A percentile compares a stretch with the other conserved stretches of the same genome.
Conservation (phyloP, 2,113 vertebrate species). For the Coreoperca whiteheadi region DNA sequence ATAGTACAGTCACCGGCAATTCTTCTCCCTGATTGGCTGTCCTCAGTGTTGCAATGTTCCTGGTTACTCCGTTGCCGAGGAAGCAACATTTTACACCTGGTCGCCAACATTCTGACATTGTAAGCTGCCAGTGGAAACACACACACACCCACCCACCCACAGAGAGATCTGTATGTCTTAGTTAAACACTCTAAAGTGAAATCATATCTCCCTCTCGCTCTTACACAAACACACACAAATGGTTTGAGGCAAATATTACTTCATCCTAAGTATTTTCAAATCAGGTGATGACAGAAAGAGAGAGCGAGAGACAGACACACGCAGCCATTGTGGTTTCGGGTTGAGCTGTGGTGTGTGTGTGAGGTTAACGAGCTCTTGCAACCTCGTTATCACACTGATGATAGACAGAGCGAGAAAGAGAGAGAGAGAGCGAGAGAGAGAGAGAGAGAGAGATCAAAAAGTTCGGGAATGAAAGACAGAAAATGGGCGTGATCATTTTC, state of each 20-base stretch:
- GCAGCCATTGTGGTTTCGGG: conserved; percentile 59
- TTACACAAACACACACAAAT: too few relatives aligned
- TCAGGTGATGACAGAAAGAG: conserved; percentile 67
- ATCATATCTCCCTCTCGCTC: too few relatives aligned
- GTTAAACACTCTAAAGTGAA: too few relatives aligned
- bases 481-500: conserved; percentile 55
- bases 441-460: conserved; percentile 41
- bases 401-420: too few relatives aligned
- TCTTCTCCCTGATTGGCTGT: conserved; percentile 34
- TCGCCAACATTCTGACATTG: conserved; percentile 38
- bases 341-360: conserved; percentile 61
- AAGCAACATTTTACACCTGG: conserved; percentile 55
- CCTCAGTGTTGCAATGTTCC: conserved; percentile 45
- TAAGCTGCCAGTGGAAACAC: conserved; percentile 5
- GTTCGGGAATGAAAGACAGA: conserved; percentile 40
- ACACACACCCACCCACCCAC: conserved; percentile 18
- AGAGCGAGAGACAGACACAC: conserved; percentile 35
- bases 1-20: neutral
- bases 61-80: conserved; percentile 55
- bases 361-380: conserved; percentile 70
- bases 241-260: conserved; percentile 69
- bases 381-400: conserved; percentile 60
- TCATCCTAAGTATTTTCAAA: conserved; percentile 76
- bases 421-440: too few relatives aligned
- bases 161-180: conserved; percentile 31